phyloP scores from a whole-genome alignment of 2,797 vertebrate genomes.

The Myripristis jacobus region DNA sequence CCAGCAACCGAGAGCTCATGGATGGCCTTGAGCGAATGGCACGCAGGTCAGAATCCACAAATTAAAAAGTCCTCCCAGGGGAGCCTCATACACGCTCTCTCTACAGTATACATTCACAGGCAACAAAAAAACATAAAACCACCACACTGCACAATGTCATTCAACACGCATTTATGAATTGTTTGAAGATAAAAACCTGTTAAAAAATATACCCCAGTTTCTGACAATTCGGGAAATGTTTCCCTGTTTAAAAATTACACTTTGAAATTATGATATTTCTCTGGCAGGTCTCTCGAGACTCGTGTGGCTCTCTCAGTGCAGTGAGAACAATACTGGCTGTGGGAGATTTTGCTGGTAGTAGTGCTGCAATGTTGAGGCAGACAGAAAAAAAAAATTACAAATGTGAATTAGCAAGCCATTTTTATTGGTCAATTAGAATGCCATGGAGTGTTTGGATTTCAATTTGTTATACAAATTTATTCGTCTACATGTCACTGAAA shows the following conservation, averaged over 20 bases:
- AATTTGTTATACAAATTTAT: slow-evolving; percentile 28
- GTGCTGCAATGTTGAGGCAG: slow-evolving; percentile 58
- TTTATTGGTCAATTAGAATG: slow-evolving; percentile 43
- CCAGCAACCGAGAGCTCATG: slow-evolving; percentile 69
- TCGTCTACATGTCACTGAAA: slow-evolving; percentile 18
- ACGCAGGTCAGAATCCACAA: slow-evolving; percentile 79
- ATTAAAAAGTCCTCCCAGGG: slow-evolving; percentile 80
- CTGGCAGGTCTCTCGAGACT: slow-evolving; percentile 70
- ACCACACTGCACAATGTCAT: slow-evolving; percentile 63
- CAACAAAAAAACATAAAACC: slow-evolving; percentile 76
- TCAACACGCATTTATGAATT: slow-evolving; percentile 58
- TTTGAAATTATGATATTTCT: slow-evolving; percentile 73
- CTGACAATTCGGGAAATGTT: slow-evolving; percentile 72
- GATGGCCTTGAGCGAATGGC: slow-evolving; percentile 78
- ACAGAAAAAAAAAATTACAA: slow-evolving; percentile 35
- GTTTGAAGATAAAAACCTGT: slow-evolving; percentile 51
- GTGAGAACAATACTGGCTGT: slow-evolving; percentile 68
- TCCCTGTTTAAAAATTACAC: slow-evolving; percentile 68
- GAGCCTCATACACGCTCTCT: slow-evolving; percentile 61
- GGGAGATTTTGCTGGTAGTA: slow-evolving; percentile 72
- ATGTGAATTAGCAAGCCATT: slow-evolving; percentile 70
- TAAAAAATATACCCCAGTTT: slow-evolving; percentile 34
- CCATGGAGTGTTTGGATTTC: slow-evolving; percentile 44
- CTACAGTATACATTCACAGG: slow-evolving; percentile 69
- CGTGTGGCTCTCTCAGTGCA: slow-evolving; percentile 63